Evolutionary conservation across 2,888 invertebrate species (phyloP).

Genomic region (Leucophora obtusa): DNA sequence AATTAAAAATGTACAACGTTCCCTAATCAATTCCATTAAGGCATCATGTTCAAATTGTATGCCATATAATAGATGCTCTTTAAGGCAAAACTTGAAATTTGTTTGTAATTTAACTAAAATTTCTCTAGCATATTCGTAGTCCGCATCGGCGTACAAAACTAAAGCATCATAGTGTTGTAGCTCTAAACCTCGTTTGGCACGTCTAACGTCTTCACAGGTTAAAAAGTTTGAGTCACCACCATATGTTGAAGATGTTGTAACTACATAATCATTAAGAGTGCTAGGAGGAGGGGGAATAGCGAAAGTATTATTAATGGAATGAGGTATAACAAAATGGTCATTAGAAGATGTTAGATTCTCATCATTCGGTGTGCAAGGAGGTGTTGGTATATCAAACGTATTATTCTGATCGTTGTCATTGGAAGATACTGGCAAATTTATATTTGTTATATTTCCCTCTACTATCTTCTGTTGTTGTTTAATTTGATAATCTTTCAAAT

Average conservation of each 20-base stretch:
- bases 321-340: not conserved
- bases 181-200: slow-evolving; percentile 78
- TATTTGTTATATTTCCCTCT: not conserved
- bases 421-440: not conserved
- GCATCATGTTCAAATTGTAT: slow-evolving; percentile 85
- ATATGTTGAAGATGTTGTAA: not conserved
- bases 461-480: not conserved
- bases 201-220: slow-evolving; percentile 81
- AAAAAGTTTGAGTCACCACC: slow-evolving; percentile 68
- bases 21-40: slow-evolving; percentile 85
- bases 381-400: no score
- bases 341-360: no score
- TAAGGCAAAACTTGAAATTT: slow-evolving; percentile 85
- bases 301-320: not conserved
- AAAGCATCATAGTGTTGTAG: slow-evolving; percentile 88
- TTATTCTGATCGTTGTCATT: not conserved
- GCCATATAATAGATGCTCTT: slow-evolving; percentile 86
- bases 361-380: no score
- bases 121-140: slow-evolving; percentile 84
- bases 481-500: slow-evolving; percentile 6
- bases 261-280: not conserved
- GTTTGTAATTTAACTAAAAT: slow-evolving; percentile 83
- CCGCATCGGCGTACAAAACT: slow-evolving; percentile 86
- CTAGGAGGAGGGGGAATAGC: not conserved
- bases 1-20: slow-evolving; percentile 88